Base-by-base conservation (phyloP, 2,797 vertebrate genomes). In the Luscinia megarhynchos region DNA sequence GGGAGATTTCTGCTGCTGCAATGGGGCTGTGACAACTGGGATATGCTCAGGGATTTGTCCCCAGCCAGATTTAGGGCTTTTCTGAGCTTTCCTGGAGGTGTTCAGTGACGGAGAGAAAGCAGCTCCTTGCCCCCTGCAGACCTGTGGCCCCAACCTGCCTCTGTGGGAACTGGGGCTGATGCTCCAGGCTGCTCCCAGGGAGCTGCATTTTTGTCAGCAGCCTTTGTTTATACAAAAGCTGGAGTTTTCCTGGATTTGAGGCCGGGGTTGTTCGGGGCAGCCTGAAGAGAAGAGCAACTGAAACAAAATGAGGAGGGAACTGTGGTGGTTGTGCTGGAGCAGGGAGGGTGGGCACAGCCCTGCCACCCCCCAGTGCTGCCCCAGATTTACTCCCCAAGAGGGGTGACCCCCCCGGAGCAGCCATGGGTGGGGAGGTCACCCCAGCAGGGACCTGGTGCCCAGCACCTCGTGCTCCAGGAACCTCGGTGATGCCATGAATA, bases 371-470 rank as follows among this genome's bases (percentile, higher is more conserved):
- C 54, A 51, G 48, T 3, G 38, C 38, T 40, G 32, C 23, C 18
- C 18, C 29, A 18, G 59, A 14, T 19, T 54, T 6, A 17, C n/a
- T 59, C 29, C 38, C 36, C 48, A 40, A 13, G 36, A 53, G 43
- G 34, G 18, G 3, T 48, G 57, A 51, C 29, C 63, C 14, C 12
- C 16, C 8, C 0, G 0, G 9, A 8, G 17, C 54, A 61, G 38
- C 57, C 1, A 0, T 17, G 58, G 11, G 7, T 45, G 64, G 59
- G 43, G 68, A 89, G 57, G 84, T 87, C 83, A 68, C 43, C 80
- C 30, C 4, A 1, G 64, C 59, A 78, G 73, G 48, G 86, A 63
- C 80, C n/a, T n/a, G 51, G 51, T 43, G 34, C 29, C 36, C 58
- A 19, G 81, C 75, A 64, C 69, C 57, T 69, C 2, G 61, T 83